Evolutionary conservation across 2,113 vertebrate species (phyloP), one percentile per base, ranked within the genome.

Genomic region (Sander vitreus): DNA sequence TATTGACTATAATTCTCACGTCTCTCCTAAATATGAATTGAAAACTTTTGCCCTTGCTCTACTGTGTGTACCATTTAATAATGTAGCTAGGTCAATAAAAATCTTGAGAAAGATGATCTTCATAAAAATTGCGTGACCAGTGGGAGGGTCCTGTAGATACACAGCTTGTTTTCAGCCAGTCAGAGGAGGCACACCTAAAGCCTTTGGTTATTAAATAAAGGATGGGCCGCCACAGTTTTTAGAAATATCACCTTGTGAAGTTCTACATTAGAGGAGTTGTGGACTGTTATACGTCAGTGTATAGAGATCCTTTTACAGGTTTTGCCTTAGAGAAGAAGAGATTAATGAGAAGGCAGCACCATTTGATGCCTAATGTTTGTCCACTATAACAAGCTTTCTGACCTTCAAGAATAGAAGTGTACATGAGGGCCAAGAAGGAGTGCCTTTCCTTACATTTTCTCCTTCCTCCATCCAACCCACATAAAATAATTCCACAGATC

Each of bases 301-400:
- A 70, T 66, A 23, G 47, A 77, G 51, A 74, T 36, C 47, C 39
- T 78, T 91, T 72, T 21, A 62, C 43, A 62, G 23, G 19, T 68
- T 80, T 51, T 76, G 30, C 57, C 65, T 77, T 39, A 60, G 58
- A 60, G 16, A 83, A 76, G 55, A 78, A 57, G 19, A 84, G 88
- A 90, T 90, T 84, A 91, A 91, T 91, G 83, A 92, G 73, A 69
- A 50, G 45, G 76, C 69, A 71, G 76, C 74, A 80, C 36, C 63
- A 69, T 3, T 80, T 70, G 59, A 83, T 5, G 19, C 63, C 66
- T 70, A 80, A 81, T 87, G 74, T 87, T 85, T 90, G 86, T 89
- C 80, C 78, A 85, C 81, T 64, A 79, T 92, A 91, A 94, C 89
- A 93, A 92, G 86, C 78, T 90, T 76, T 86, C 79, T 88, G 89